These are phyloP conservation scores for Tetanocera ferruginea DNA, from an alignment of 2,888 invertebrate species.

Conservation along the genomic window DNA sequence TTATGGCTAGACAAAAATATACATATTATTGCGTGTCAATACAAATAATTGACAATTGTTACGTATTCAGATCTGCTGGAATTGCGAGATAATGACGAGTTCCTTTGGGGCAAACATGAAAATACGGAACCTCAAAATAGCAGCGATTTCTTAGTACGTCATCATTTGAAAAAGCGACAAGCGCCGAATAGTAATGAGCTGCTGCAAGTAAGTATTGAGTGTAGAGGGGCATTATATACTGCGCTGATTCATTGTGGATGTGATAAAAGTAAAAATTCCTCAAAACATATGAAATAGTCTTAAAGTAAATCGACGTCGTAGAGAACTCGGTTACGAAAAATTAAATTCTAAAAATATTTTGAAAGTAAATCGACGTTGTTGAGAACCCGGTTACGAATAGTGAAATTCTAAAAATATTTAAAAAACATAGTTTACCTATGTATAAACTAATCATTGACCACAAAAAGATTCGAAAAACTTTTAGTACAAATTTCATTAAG, in stretches of 20 bases:
- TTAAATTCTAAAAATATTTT: no score
- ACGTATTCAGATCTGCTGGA: constrained; percentile 59
- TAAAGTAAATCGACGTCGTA: no score
- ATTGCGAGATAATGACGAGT: constrained; percentile 59
- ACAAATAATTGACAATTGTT: neutral
- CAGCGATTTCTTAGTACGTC: constrained; percentile 50
- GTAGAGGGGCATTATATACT: no score
- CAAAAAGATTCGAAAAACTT: no score
- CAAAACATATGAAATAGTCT: no score
- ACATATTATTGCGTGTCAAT: neutral
- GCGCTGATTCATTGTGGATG: neutral
- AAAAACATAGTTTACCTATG: no score
- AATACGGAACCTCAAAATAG: constrained; percentile 47
- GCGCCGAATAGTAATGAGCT: constrained; percentile 42
- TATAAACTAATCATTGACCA: no score
- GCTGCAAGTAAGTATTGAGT: constrained; percentile 51
- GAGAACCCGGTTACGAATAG: no score
- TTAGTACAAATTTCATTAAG: no score
- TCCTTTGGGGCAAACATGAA: constrained; percentile 58
- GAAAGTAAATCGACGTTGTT: no score
- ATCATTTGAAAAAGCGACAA: constrained; percentile 59
- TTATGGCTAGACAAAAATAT: neutral
- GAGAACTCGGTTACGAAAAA: no score
- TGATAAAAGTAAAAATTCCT: neutral
- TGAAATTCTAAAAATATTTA: no score